phyloP scores from a whole-genome alignment of 2,797 vertebrate genomes.

The Gymnothorax reevesii region DNA sequence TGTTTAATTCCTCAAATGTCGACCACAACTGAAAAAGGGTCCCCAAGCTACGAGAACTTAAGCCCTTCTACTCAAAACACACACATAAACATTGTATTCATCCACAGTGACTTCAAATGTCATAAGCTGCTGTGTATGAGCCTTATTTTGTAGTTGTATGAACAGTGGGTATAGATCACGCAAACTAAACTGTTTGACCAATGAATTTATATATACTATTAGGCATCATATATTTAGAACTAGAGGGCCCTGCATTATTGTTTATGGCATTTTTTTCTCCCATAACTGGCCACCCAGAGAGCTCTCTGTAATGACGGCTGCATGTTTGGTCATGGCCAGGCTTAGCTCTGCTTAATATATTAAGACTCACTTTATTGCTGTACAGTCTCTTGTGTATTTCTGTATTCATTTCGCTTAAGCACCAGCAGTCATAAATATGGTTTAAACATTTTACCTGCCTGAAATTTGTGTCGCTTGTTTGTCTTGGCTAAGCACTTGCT shows the following conservation, averaged over 20 bases:
- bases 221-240: background rate
- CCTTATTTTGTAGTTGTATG: background rate
- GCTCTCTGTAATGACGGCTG: background rate
- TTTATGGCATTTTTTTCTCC: background rate
- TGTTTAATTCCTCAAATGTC: background rate
- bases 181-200: background rate
- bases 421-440: background rate
- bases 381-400: background rate
- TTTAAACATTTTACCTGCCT: background rate
- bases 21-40: background rate
- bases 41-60: background rate
- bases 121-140: background rate
- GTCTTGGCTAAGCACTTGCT: background rate
- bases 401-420: background rate
- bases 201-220: background rate
- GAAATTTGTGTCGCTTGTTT: background rate
- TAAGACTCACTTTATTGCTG: background rate
- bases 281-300: background rate
- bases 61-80: background rate
- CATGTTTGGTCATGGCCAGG: background rate
- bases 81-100: background rate
- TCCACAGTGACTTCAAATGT: background rate
- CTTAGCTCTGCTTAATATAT: background rate
- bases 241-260: background rate
- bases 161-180: background rate